Evolutionary conservation across 2,113 vertebrate species (phyloP).

Genomic region (Serilophus lunatus): DNA sequence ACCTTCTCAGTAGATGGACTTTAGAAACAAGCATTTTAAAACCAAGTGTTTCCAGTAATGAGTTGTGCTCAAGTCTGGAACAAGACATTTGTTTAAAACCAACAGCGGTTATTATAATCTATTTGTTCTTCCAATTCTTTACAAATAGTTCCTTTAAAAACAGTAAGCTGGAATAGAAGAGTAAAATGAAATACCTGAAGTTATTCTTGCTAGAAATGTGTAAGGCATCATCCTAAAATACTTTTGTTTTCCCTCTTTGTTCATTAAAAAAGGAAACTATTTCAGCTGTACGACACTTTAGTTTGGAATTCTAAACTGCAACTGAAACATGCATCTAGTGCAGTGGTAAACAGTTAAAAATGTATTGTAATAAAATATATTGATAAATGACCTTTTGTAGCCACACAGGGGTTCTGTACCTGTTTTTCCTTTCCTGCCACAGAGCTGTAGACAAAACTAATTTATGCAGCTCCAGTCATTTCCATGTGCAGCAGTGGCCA

Average conservation of each 20-base stretch:
- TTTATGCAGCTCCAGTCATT: background rate
- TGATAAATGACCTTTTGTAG: background rate
- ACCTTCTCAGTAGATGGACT: background rate
- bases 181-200: background rate
- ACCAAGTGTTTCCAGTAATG: background rate
- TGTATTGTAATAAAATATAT: background rate
- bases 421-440: background rate
- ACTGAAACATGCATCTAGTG: background rate
- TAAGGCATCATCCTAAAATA: background rate
- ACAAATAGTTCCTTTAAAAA: background rate
- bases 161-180: background rate
- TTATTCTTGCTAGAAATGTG: background rate
- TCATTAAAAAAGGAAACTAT: background rate
- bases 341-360: background rate
- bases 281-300: background rate
- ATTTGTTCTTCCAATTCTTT: background rate
- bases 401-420: background rate
- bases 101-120: background rate
- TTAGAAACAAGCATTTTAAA: background rate
- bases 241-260: background rate
- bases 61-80: background rate
- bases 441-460: background rate
- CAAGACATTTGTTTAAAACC: background rate
- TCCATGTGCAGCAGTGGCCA: background rate
- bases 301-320: background rate